Conservation (phyloP, 2,113 vertebrate species). For the Bufo gargarizans region DNA sequence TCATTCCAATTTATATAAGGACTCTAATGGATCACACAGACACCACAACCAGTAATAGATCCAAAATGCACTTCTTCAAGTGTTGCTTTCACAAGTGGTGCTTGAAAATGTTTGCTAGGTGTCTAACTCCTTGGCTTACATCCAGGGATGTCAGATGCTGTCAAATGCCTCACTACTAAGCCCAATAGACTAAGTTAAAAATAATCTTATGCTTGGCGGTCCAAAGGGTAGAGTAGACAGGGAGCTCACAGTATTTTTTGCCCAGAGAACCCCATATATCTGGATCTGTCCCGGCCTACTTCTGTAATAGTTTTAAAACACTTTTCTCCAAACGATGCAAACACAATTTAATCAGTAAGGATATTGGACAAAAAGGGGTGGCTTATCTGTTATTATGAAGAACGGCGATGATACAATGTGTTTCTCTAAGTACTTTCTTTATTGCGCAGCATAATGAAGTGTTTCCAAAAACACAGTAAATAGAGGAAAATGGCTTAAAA, state of each 20-base stretch:
- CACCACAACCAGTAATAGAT: too few relatives aligned
- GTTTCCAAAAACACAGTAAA: conserved; percentile 22
- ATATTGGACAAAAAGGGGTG: not conserved
- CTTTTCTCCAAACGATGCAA: not conserved
- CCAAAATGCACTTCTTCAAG: too few relatives aligned
- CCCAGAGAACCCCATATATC: not conserved
- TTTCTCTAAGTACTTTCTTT: conserved; percentile 8
- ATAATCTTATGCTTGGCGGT: not conserved
- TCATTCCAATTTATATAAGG: too few relatives aligned
- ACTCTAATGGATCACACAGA: too few relatives aligned
- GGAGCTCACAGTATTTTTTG: not conserved
- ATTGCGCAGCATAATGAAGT: not conserved
- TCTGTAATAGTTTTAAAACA: not conserved
- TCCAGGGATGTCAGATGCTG: too few relatives aligned
- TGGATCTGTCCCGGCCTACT: not conserved
- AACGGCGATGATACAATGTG: not conserved
- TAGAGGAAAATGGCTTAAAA: not conserved
- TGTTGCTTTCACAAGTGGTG: too few relatives aligned
- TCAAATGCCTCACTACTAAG: too few relatives aligned
- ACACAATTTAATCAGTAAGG: not conserved
- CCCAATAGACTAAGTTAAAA: not conserved
- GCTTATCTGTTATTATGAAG: not conserved
- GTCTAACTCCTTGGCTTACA: too few relatives aligned
- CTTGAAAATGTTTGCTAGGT: too few relatives aligned
- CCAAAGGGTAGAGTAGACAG: not conserved